These are phyloP conservation scores for Pristionchus maxplancki DNA, from an alignment of 2,888 invertebrate species.

Conservation along the genomic window DNA sequence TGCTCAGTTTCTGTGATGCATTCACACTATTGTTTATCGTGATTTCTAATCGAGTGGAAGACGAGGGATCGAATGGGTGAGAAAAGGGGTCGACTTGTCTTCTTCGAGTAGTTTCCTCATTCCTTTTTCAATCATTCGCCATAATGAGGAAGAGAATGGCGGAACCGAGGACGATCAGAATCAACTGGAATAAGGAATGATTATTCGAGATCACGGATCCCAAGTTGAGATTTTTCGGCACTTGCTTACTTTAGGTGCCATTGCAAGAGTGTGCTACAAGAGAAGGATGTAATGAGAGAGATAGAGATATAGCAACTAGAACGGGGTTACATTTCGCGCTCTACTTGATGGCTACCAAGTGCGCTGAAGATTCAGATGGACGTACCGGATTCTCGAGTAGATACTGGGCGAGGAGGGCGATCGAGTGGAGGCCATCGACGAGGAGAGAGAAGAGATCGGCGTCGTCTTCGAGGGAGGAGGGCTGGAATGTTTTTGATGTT, in stretches of 20 bases:
- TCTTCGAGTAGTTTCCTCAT: background rate
- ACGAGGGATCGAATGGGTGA: background rate
- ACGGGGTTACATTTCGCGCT: too few relatives aligned
- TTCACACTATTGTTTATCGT: conserved; percentile 27
- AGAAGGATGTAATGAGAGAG: too few relatives aligned
- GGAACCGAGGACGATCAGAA: conserved; percentile 19
- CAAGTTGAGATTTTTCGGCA: too few relatives aligned
- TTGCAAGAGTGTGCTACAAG: too few relatives aligned
- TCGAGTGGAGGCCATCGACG: background rate
- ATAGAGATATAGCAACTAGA: too few relatives aligned
- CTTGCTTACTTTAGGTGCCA: too few relatives aligned
- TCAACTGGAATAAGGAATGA: background rate
- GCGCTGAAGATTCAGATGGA: too few relatives aligned
- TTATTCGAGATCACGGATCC: too few relatives aligned
- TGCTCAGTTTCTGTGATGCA: background rate
- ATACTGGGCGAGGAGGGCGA: conserved; percentile 23
- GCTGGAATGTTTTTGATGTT: background rate
- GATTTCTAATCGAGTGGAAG: conserved; percentile 21
- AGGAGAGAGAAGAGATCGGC: background rate
- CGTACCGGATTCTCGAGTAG: conserved; percentile 29
- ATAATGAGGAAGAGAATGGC: conserved; percentile 10
- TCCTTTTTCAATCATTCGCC: background rate
- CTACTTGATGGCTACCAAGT: too few relatives aligned
- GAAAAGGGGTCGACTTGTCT: background rate
- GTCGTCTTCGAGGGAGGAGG: background rate